A percentile compares a stretch with the other conserved stretches of the same genome.
These are phyloP conservation scores for Hemibagrus guttatus DNA, from an alignment of 2,797 vertebrate species.

Conservation along the genomic window DNA sequence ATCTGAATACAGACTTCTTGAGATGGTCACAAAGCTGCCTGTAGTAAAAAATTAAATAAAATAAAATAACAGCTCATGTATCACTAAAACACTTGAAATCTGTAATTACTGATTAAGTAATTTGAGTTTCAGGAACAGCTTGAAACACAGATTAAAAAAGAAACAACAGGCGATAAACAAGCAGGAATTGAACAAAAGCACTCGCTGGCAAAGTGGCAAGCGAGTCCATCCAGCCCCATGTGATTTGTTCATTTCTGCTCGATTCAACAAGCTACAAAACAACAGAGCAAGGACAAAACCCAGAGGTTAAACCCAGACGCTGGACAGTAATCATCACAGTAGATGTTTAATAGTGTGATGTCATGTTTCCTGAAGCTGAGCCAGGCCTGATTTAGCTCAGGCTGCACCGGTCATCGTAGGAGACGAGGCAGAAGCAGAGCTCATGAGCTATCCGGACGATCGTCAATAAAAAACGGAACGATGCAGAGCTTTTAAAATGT, in stretches of 20 bases:
- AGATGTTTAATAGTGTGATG: not conserved
- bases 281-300: not conserved
- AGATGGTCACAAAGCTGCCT: not conserved
- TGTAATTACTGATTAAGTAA: not conserved
- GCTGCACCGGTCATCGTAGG: not conserved
- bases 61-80: not conserved
- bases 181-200: slow-evolving; percentile 23
- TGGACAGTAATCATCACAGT: not conserved
- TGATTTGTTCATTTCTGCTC: slow-evolving; percentile 23
- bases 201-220: slow-evolving; percentile 10
- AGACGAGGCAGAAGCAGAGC: not conserved
- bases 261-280: slow-evolving; percentile 9
- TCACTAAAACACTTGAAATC: not conserved
- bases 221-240: slow-evolving; percentile 16
- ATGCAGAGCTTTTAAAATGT: slow-evolving; percentile 22
- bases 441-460: not conserved
- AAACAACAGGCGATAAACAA: slow-evolving; percentile 8
- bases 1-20: not conserved
- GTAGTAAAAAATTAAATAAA: not conserved
- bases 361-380: not conserved
- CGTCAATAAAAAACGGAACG: not conserved
- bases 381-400: not conserved
- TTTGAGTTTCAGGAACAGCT: not conserved
- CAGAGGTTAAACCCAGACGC: not conserved
- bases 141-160: not conserved